Conservation (phyloP, 2,888 invertebrate species). For the Spicauda simplicius region DNA sequence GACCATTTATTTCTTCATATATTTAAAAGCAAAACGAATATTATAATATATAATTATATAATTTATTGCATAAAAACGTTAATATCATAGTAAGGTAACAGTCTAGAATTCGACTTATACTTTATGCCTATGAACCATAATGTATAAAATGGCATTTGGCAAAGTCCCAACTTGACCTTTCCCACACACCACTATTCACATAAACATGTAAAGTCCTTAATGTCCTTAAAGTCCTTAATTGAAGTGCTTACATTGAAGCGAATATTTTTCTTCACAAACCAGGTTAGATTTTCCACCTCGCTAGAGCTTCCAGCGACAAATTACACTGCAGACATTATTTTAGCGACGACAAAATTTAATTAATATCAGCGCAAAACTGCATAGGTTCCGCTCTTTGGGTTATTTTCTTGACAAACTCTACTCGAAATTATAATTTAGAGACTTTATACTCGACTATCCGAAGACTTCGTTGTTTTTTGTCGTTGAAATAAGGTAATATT, state of each 20-base stretch:
- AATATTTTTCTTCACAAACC: neutral
- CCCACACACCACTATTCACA: neutral
- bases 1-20: too few relatives aligned
- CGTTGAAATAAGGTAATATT: too few relatives aligned
- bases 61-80: too few relatives aligned
- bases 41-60: too few relatives aligned
- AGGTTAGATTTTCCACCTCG: neutral
- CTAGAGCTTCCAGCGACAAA: neutral
- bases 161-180: neutral
- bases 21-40: too few relatives aligned
- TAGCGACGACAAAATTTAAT: neutral
- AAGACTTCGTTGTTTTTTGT: too few relatives aligned
- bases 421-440: neutral
- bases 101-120: too few relatives aligned
- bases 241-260: neutral
- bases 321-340: neutral
- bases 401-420: neutral
- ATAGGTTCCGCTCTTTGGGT: neutral
- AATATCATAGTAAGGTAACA: too few relatives aligned
- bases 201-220: neutral
- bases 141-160: too few relatives aligned
- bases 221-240: neutral
- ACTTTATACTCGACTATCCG: too few relatives aligned
- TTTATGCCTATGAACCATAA: too few relatives aligned
- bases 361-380: conserved; percentile 1